A percentile compares a stretch with the other conserved stretches of the same genome.
Evolutionary conservation across 1,140 invertebrate species (phyloP).

Genomic region (Apolygus lucorum): DNA sequence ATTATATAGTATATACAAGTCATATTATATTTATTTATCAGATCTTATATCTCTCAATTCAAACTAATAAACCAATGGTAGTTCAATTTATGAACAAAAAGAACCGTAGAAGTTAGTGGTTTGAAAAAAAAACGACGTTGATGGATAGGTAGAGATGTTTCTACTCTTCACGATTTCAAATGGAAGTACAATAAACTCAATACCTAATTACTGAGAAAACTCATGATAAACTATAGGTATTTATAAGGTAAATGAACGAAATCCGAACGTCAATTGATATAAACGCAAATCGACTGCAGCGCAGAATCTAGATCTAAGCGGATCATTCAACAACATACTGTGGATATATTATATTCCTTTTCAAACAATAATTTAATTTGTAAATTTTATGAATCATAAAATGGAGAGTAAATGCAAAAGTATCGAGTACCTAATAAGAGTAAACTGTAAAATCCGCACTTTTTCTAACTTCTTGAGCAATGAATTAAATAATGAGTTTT

Average conservation of each 20-base stretch:
- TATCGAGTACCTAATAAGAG: conserved; percentile 2
- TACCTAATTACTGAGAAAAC: not conserved
- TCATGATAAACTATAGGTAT: not conserved
- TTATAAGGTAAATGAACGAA: not conserved
- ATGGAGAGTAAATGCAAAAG: not conserved
- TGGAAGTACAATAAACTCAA: not conserved
- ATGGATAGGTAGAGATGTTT: not conserved
- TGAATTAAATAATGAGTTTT: conserved; percentile 28
- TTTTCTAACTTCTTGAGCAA: conserved; percentile 25
- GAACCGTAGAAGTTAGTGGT: not conserved
- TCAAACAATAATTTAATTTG: not conserved
- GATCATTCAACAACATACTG: not conserved
- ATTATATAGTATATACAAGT: conserved; percentile 15
- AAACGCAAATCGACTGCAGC: not conserved
- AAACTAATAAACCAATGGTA: conserved; percentile 19
- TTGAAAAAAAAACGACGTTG: not conserved
- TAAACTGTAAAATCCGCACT: conserved; percentile 9
- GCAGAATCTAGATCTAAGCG: not conserved
- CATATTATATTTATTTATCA: conserved; percentile 26
- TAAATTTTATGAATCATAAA: conserved; percentile 1
- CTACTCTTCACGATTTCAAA: not conserved
- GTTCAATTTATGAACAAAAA: not conserved
- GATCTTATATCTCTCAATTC: conserved; percentile 30
- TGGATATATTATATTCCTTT: not conserved
- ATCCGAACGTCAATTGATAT: too few relatives aligned